These are phyloP conservation scores for Sebastes paucispinis DNA, from an alignment of 2,797 vertebrate genomes.

Conservation along the genomic window DNA sequence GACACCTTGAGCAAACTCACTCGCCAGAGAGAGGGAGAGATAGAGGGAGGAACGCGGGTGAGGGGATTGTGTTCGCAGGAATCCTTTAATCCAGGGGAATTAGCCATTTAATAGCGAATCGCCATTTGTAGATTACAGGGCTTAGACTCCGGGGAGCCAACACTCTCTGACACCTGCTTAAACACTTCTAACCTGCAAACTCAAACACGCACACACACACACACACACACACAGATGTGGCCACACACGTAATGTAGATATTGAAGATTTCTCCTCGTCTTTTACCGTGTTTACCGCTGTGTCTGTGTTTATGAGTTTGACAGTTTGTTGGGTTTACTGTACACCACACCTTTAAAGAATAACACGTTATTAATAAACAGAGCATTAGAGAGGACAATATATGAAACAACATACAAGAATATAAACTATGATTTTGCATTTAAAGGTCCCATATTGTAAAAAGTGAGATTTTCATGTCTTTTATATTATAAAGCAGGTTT, in stretches of 20 bases:
- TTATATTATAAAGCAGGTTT: too few species aligned
- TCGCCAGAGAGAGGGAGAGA: conserved; percentile 21
- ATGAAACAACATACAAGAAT: background rate
- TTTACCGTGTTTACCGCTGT: background rate
- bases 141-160: conserved; percentile 71
- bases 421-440: background rate
- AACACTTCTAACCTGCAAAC: conserved; percentile 57
- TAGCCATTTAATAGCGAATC: conserved; percentile 81
- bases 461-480: too few species aligned
- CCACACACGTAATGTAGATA: background rate
- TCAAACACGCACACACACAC: background rate
- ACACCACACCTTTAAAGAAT: background rate
- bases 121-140: conserved; percentile 81
- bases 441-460: too few species aligned
- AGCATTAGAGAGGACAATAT: background rate
- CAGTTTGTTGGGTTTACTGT: background rate
- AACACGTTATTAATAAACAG: background rate
- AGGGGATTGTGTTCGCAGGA: conserved; percentile 76
- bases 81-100: conserved; percentile 83
- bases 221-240: background rate
- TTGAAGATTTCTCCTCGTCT: background rate
- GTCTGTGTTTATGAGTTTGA: background rate
- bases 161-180: conserved; percentile 75
- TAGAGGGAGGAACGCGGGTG: conserved; percentile 18
- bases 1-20: conserved; percentile 74